phyloP scores from a whole-genome alignment of 2,113 vertebrate genomes.

The Caranx melampygus region DNA sequence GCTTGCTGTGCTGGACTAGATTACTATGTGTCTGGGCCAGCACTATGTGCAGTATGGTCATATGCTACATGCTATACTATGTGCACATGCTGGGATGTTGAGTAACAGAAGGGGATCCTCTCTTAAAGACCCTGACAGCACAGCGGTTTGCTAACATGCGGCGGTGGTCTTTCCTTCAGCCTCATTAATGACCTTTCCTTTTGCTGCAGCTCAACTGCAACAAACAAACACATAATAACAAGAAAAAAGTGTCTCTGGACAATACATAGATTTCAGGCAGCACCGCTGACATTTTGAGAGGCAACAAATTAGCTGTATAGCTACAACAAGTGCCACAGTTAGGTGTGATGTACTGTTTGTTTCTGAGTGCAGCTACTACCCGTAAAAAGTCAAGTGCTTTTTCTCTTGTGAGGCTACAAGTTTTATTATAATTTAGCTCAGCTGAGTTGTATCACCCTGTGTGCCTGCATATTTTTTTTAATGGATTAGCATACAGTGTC shows the following conservation, averaged over 20 bases:
- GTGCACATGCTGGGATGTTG: conserved; percentile 19
- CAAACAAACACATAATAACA: conserved; percentile 12
- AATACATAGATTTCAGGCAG: conserved; percentile 1
- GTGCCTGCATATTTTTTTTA: conserved; percentile 16
- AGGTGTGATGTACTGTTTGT: conserved; percentile 28
- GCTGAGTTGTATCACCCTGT: conserved; percentile 13
- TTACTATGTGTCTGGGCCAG: conserved; percentile 49
- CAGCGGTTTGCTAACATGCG: conserved; percentile 5
- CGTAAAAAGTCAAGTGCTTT: conserved; percentile 18
- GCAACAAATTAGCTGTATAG: conserved; percentile 35
- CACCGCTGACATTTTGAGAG: conserved; percentile 38
- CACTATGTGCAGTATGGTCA: conserved; percentile 37
- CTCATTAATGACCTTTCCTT: conserved; percentile 25
- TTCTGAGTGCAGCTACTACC: conserved; percentile 19
- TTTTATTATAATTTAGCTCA: conserved; percentile 23
- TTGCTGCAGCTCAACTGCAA: neutral
- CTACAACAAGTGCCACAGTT: conserved; percentile 11
- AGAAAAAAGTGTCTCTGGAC: conserved; percentile 4
- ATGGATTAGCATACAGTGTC: conserved; percentile 31
- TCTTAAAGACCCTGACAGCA: conserved; percentile 33
- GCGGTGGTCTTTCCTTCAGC: conserved; percentile 16
- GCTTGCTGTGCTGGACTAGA: conserved; percentile 54
- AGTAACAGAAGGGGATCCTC: conserved; percentile 50
- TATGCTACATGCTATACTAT: conserved; percentile 8
- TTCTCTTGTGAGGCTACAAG: conserved; percentile 13